Conservation (phyloP, 1,140 invertebrate species). For the Episyrphus balteatus region DNA sequence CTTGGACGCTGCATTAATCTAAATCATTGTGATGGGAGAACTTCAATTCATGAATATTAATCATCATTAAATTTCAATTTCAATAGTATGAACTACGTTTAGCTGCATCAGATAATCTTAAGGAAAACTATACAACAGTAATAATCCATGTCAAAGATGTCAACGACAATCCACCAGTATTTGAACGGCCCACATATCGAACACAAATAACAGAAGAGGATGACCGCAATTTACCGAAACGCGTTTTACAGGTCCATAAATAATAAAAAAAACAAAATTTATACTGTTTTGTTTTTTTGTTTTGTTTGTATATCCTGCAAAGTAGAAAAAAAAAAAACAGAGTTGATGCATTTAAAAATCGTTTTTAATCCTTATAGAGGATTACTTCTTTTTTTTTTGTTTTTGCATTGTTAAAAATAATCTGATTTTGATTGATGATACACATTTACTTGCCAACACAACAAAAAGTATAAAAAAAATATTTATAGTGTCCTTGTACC, state of each 20-base stretch:
- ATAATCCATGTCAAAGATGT: conserved; percentile 93
- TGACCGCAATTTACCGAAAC: conserved; percentile 85
- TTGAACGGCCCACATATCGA: conserved; percentile 85
- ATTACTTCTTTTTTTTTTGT: no score
- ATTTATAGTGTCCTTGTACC: no score
- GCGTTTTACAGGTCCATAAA: conserved; percentile 72
- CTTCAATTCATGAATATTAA: not conserved
- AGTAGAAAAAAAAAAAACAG: no score
- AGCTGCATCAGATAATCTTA: conserved; percentile 88
- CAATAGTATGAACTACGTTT: conserved; percentile 79
- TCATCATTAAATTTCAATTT: not conserved
- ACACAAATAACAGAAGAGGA: conserved; percentile 94
- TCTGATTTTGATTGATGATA: not conserved
- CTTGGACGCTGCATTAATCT: not conserved
- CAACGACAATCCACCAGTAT: conserved; percentile 76
- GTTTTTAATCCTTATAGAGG: no score
- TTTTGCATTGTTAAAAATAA: not conserved
- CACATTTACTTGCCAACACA: no score
- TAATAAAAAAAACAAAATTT: conserved; percentile 7
- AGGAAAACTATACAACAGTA: conserved; percentile 91
- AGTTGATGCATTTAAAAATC: no score
- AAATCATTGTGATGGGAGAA: not conserved
- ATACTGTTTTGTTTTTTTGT: conserved; percentile 17
- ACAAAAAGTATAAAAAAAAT: no score
- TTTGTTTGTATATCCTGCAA: not conserved